These are phyloP conservation scores for Coremacera marginata DNA, from an alignment of 2,888 invertebrate genomes.

Conservation along the genomic window DNA sequence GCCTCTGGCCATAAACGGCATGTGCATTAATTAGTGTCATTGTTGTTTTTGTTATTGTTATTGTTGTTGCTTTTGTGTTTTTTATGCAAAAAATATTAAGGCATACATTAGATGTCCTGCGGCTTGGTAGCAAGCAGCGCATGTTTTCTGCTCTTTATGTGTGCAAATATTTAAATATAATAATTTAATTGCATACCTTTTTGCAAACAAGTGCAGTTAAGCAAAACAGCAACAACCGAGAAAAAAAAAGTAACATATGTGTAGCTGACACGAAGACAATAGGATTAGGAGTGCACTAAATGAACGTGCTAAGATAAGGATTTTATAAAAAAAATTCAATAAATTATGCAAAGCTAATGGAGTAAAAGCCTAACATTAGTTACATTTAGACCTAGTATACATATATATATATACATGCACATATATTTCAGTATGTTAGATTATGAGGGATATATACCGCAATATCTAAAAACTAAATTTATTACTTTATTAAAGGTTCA, in stretches of 20 bases:
- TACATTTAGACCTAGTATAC: no score
- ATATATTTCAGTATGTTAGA: no score
- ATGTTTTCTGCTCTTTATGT: constrained; percentile 10
- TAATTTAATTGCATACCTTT: constrained; percentile 28
- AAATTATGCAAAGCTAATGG: no score
- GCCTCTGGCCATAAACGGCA: constrained; percentile 46
- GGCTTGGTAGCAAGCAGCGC: neutral
- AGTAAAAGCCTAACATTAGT: no score
- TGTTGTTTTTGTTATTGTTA: constrained; percentile 14
- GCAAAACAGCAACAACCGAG: neutral
- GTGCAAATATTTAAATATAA: constrained; percentile 31
- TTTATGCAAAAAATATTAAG: neutral
- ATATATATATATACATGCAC: no score
- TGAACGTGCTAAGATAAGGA: no score
- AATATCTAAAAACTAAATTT: no score
- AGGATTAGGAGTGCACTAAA: neutral
- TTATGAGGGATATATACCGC: no score
- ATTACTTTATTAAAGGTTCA: no score
- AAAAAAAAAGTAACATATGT: neutral
- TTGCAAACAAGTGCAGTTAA: constrained; percentile 4
- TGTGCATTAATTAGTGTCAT: constrained; percentile 51
- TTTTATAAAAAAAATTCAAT: no score
- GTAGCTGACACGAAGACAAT: constrained; percentile 10
- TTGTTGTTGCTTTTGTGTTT: neutral
- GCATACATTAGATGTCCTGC: constrained; percentile 6